Base-by-base conservation (phyloP, 2,888 invertebrate species). In the Chrysodeixis includens region DNA sequence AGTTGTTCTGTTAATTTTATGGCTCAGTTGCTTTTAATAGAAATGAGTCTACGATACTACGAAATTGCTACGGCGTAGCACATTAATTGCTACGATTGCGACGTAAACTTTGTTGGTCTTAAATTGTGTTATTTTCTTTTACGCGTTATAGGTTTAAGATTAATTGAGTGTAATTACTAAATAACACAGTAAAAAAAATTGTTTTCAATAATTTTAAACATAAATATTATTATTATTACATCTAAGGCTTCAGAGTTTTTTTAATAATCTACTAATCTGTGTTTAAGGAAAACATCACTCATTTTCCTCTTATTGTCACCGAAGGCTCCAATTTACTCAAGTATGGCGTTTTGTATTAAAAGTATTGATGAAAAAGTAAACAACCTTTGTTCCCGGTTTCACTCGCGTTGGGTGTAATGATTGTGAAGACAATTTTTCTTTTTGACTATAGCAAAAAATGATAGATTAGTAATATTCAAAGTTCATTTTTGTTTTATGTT, bases 251-350 rank as follows among this genome's bases (percentile, higher is more conserved):
- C 9, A 20, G 0, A 46, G 20, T 7, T 10, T 18, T 49, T 49
- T 49, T 20, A 49, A 20, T 20, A 49, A 10, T 49, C 18, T 7
- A 49, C 3, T 49, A 49, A 20, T 49, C 20, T 20, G 46, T 49
- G 18, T 2, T 49, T 18, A 49, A 20, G 18, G 10, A 20, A 49
- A 49, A 18, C 9, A 49, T 49, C 46, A 18, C 10, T 49, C 46
- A 49, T 49, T 49, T 49, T 49, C 46, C 46, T 49, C 10, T 4
- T 10, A 49, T 49, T 49, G 46, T 46, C 46, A 46, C 18, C 10
- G 46, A 16, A 16, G 18, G 8, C 46, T 49, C 12, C 20, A 49
- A 49, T 49, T 20, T 49, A 12, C 46, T 49, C 12, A 20, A 20
- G 46, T 18, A 20, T 49, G 10, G 20, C 8, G 20, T 49, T 18